phyloP scores from a whole-genome alignment of 2,113 vertebrate genomes.

The Abramis brama region DNA sequence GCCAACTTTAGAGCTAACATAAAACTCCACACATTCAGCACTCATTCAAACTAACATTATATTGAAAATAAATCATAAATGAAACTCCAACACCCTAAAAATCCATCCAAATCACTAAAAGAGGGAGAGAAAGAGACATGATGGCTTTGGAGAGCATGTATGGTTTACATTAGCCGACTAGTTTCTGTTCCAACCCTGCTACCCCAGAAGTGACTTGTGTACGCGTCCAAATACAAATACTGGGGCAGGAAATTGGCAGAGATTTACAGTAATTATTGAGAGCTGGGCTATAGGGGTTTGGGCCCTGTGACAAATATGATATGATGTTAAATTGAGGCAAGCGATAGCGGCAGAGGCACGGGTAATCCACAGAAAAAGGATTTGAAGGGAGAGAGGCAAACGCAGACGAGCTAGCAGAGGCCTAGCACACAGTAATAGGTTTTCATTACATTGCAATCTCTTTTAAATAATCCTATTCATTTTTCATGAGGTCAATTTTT shows the following conservation, averaged over 20 bases:
- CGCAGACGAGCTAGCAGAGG: constrained; percentile 15
- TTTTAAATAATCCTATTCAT: constrained; percentile 55
- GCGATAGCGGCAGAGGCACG: constrained; percentile 24
- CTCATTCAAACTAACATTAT: background rate
- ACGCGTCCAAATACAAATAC: constrained; percentile 15
- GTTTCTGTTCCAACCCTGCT: background rate
- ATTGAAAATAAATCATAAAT: constrained; percentile 45
- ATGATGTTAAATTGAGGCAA: constrained; percentile 42
- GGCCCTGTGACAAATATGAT: constrained; percentile 46
- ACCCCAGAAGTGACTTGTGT: constrained; percentile 35
- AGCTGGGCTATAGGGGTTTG: constrained; percentile 33
- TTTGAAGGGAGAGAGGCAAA: constrained; percentile 33
- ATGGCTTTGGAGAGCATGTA: background rate
- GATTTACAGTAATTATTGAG: constrained; percentile 44
- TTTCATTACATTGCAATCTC: constrained; percentile 54
- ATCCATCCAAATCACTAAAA: constrained; percentile 5
- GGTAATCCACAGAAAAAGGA: constrained; percentile 44
- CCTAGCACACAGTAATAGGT: constrained; percentile 48
- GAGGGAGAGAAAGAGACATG: background rate
- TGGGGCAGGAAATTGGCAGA: constrained; percentile 31
- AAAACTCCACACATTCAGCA: background rate
- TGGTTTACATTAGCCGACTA: constrained; percentile 44
- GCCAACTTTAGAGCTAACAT: constrained; percentile 14
- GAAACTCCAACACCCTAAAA: constrained; percentile 24
- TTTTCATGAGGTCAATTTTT: constrained; percentile 62